Base-by-base conservation (phyloP, 2,888 invertebrate genomes). In the Serripes groenlandicus region DNA sequence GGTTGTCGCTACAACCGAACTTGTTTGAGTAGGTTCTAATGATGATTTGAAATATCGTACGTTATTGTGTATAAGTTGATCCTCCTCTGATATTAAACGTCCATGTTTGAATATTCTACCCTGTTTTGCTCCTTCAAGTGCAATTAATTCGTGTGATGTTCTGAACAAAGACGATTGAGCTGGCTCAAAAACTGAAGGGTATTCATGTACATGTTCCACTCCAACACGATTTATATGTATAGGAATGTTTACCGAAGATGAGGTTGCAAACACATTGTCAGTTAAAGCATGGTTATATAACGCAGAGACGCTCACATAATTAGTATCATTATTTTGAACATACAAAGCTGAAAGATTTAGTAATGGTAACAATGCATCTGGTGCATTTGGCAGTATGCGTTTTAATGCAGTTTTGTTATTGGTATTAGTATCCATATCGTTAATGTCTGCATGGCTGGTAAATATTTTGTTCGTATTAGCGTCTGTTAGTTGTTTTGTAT, bases 321-420 rank as follows among this genome's bases (percentile, higher is more conserved):
- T 54, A 66, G 66, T 66, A 7, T 42, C 18, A 35, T 42, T 66
- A 26, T 37, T 11, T 1, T 3, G 34, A 26, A 68, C 34, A 72
- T 58, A 60, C 35, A 42, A 32, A 68, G 75, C 49, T 52, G 72
- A 42, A 66, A 18, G 68, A 30, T 69, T 62, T n/a, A 74, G 54
- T 54, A 69, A 30, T 5, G 37, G 60, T 9, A 70, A 15, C 30
- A 72, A 30, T 28, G 49, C 30, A 28, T 62, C 62, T 23, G 26
- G 37, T 28, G 54, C 54, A 62, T 42, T 52, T 21, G 77, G 74
- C 26, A 77, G 52, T 3, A 81, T 42, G 5, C 15, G n/a, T 23
- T 42, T 62, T 23, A 49, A 49, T 18, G 23, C 42, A 66, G 26
- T 7, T n/a, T 3, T 35, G 23, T 34, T 64, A 32, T 26, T n/a